These are phyloP conservation scores for Clarias fuscus DNA, from an alignment of 2,797 vertebrate species.

Conservation along the genomic window DNA sequence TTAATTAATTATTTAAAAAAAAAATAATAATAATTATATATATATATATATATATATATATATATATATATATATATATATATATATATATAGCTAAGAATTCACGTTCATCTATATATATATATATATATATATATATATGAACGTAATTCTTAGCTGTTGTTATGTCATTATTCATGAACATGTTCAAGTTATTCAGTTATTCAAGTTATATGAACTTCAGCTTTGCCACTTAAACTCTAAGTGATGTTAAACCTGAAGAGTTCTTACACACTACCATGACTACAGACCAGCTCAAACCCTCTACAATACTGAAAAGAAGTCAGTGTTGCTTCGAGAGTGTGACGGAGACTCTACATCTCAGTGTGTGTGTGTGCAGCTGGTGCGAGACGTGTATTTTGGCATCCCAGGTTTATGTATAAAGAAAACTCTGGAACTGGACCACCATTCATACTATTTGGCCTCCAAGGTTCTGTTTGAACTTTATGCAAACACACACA, in stretches of 20 bases:
- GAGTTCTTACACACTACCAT: not conserved
- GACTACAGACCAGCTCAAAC: not conserved
- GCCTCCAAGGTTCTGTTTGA: not conserved
- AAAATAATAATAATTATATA: no score
- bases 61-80: no score
- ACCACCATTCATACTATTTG: slow-evolving; percentile 27
- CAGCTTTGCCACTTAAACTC: not conserved
- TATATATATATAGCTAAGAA: no score
- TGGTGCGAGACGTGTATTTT: slow-evolving; percentile 41
- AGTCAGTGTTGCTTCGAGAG: slow-evolving; percentile 3
- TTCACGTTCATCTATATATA: no score
- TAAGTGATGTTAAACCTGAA: not conserved
- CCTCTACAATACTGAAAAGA: slow-evolving; percentile 18
- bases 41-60: no score
- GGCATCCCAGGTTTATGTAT: slow-evolving; percentile 30
- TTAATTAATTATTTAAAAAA: no score
- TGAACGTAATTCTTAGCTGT: no score
- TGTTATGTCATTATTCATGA: no score
- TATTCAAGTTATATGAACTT: no score
- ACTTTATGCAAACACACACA: slow-evolving; percentile 3
- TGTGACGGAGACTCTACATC: not conserved
- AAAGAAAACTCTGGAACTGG: slow-evolving; percentile 32
- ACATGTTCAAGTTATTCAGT: not conserved
- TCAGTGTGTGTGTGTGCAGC: slow-evolving; percentile 28
- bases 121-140: no score